These are phyloP conservation scores for Fragum whitleyi DNA, from an alignment of 2,888 invertebrate genomes.

Conservation along the genomic window DNA sequence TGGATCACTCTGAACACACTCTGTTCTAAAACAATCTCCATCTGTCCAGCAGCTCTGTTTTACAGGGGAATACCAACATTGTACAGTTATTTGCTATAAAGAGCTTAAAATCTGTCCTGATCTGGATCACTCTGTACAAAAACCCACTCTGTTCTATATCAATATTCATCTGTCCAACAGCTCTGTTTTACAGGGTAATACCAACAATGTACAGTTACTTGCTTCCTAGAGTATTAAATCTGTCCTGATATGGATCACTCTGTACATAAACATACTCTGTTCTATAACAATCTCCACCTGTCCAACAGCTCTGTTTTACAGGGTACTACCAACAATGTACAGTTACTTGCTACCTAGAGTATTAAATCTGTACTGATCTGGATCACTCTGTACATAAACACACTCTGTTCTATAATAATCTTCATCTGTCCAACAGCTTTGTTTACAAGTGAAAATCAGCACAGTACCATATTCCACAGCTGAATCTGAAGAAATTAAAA, in stretches of 20 bases:
- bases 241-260: constrained; percentile 87
- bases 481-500: constrained; percentile 58
- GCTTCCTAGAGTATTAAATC: constrained; percentile 66
- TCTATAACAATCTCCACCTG: constrained; percentile 87
- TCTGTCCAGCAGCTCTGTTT: too few species aligned
- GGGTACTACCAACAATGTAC: constrained; percentile 90
- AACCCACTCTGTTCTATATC: constrained; percentile 77
- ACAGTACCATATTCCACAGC: constrained; percentile 94
- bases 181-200: too few species aligned
- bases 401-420: constrained; percentile 88
- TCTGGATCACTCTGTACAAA: constrained; percentile 83
- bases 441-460: constrained; percentile 92
- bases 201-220: too few species aligned
- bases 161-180: too few species aligned
- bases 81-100: too few species aligned
- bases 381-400: constrained; percentile 91
- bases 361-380: constrained; percentile 75
- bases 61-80: too few species aligned
- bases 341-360: not conserved
- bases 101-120: too few species aligned
- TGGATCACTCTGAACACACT: constrained; percentile 91
- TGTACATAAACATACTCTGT: constrained; percentile 92
- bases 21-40: constrained; percentile 87
- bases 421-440: constrained; percentile 93
- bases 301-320: constrained; percentile 95